Conservation (phyloP, 2,888 invertebrate genomes). For the Sericinus montela region DNA sequence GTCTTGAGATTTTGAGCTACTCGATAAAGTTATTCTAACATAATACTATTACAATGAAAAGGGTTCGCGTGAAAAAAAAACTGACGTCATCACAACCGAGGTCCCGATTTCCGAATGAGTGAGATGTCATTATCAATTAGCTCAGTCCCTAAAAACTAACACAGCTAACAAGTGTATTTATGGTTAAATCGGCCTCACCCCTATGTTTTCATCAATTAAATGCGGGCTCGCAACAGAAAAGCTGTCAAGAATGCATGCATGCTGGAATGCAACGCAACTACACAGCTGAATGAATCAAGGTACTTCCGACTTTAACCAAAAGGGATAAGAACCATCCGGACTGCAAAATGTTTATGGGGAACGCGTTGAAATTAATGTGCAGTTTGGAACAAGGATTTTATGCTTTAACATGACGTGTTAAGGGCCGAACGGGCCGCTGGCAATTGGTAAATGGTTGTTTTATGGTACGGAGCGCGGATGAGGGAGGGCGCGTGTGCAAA, state of each 20-base stretch:
- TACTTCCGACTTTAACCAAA: constrained; percentile 23
- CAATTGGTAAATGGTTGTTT: constrained; percentile 32
- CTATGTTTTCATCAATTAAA: constrained; percentile 56
- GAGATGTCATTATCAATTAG: constrained; percentile 19
- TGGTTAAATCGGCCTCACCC: constrained; percentile 38
- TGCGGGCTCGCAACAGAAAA: constrained; percentile 32
- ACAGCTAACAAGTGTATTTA: constrained; percentile 30
- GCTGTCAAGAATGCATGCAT: constrained; percentile 29
- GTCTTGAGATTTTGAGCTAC: too few species aligned
- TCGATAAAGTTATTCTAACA: too few species aligned
- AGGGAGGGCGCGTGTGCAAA: constrained; percentile 40
- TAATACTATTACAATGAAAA: too few species aligned
- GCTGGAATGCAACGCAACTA: constrained; percentile 24
- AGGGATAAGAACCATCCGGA: constrained; percentile 19
- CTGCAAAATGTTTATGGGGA: constrained; percentile 15
- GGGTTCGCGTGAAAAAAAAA: too few species aligned
- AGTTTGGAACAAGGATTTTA: constrained; percentile 42
- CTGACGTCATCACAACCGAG: not conserved
- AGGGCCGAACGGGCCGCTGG: not conserved
- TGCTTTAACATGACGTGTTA: constrained; percentile 41
- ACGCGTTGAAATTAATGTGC: constrained; percentile 27
- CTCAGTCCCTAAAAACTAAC: constrained; percentile 15
- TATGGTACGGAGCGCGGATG: constrained; percentile 32
- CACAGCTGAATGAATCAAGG: constrained; percentile 10
- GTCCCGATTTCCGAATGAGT: constrained; percentile 10